These are phyloP conservation scores for Acanthosepion pharaonis DNA, from an alignment of 2,888 invertebrate species.

Conservation along the genomic window DNA sequence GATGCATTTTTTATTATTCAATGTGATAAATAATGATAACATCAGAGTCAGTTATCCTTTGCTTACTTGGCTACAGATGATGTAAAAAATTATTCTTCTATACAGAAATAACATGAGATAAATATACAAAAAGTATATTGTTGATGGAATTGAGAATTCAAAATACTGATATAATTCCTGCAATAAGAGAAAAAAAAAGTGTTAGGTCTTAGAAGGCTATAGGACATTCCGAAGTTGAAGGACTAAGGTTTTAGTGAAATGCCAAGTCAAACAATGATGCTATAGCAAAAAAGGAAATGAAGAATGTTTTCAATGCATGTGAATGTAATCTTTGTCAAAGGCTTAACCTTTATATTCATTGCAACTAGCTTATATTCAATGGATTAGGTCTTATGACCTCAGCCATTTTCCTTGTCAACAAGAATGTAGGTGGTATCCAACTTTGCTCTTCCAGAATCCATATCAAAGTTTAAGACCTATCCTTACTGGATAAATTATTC, in stretches of 20 bases:
- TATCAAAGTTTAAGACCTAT: background rate
- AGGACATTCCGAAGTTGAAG: background rate
- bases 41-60: no score
- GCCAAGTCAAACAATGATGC: background rate
- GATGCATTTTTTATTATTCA: no score
- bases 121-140: no score
- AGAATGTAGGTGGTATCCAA: background rate
- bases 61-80: no score
- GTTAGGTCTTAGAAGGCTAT: no score
- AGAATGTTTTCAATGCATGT: background rate
- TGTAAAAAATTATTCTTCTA: background rate
- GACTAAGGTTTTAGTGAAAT: background rate
- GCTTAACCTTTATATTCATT: background rate
- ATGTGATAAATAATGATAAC: no score
- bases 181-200: no score
- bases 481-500: background rate
- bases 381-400: background rate
- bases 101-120: no score
- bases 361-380: background rate
- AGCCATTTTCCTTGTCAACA: background rate
- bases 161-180: no score
- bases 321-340: background rate
- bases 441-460: background rate
- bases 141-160: no score
- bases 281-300: background rate